Conservation (phyloP, 2,113 vertebrate species). For the Actenoides hombroni region DNA sequence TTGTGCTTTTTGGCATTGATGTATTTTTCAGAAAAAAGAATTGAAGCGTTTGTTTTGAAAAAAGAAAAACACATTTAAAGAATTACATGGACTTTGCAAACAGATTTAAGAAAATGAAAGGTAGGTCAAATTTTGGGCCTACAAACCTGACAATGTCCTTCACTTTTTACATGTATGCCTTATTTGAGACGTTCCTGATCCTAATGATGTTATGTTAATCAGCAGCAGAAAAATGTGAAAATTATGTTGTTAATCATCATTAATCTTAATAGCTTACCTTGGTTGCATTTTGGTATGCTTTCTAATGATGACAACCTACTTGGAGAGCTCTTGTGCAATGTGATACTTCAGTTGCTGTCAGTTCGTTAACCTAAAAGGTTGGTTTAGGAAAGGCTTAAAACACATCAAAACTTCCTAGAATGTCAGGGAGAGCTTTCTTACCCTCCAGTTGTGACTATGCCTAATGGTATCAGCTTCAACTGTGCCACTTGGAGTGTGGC, state of each 20-base stretch:
- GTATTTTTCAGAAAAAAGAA: slow-evolving; percentile 67
- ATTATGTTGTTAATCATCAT: neutral
- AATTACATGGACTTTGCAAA: slow-evolving; percentile 64
- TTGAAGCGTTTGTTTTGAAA: slow-evolving; percentile 65
- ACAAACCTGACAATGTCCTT: slow-evolving; percentile 8
- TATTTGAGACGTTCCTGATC: neutral
- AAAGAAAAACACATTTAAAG: slow-evolving; percentile 57
- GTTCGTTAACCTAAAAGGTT: neutral
- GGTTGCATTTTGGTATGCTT: neutral
- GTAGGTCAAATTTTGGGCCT: slow-evolving; percentile 59
- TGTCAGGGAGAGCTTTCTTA: neutral
- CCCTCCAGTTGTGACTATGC: neutral
- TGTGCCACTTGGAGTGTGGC: neutral
- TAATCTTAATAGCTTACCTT: neutral
- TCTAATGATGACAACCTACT: rapidly evolving
- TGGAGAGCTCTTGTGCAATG: neutral
- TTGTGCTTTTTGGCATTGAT: slow-evolving; percentile 62
- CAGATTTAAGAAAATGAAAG: slow-evolving; percentile 67
- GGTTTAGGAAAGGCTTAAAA: neutral
- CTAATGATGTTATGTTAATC: neutral
- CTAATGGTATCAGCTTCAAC: neutral
- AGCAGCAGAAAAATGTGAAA: neutral
- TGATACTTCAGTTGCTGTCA: neutral
- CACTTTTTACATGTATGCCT: neutral
- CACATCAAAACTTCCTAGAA: neutral